Percentiles rank a stretch among this genome's conserved stretches.
Evolutionary conservation across 37 sponge, comb jelly and placozoan species (phyloP).

Genomic region (Aplysina aerophoba): DNA sequence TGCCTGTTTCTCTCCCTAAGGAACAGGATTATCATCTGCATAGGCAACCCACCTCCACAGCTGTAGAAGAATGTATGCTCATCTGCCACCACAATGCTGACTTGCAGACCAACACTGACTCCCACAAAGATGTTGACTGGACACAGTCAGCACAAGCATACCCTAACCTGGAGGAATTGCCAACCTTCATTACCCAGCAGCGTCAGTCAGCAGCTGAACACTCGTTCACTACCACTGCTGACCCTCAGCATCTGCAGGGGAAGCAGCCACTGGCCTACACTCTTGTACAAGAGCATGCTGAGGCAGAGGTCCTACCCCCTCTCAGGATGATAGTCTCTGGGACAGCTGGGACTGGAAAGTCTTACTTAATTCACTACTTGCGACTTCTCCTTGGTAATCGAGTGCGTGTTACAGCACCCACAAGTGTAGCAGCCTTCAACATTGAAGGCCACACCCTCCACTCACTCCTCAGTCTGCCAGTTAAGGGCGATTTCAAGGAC

Average conservation of each 20-base stretch:
- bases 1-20: neutral
- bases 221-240: constrained; percentile 42
- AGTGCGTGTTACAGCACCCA: constrained; percentile 53
- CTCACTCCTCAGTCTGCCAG: constrained; percentile 46
- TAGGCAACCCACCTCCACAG: constrained; percentile 4
- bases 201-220: constrained; percentile 11
- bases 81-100: constrained; percentile 38
- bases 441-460: constrained; percentile 59
- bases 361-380: constrained; percentile 54
- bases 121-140: constrained; percentile 41
- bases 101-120: neutral
- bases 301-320: neutral
- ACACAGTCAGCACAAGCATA: constrained; percentile 20
- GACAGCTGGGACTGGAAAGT: constrained; percentile 47
- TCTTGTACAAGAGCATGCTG: constrained; percentile 34
- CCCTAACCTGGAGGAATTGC: constrained; percentile 40
- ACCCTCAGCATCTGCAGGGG: constrained; percentile 39
- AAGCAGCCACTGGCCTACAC: constrained; percentile 51
- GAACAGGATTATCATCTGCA: constrained; percentile 35
- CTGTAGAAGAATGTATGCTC: constrained; percentile 55
- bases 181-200: constrained; percentile 33
- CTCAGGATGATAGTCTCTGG: constrained; percentile 45
- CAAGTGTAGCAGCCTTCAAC: constrained; percentile 59
- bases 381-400: constrained; percentile 35
- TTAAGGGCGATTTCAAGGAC: constrained; percentile 37